Evolutionary conservation across 2,888 invertebrate species (phyloP).

Genomic region (Mesorhabditis belari): DNA sequence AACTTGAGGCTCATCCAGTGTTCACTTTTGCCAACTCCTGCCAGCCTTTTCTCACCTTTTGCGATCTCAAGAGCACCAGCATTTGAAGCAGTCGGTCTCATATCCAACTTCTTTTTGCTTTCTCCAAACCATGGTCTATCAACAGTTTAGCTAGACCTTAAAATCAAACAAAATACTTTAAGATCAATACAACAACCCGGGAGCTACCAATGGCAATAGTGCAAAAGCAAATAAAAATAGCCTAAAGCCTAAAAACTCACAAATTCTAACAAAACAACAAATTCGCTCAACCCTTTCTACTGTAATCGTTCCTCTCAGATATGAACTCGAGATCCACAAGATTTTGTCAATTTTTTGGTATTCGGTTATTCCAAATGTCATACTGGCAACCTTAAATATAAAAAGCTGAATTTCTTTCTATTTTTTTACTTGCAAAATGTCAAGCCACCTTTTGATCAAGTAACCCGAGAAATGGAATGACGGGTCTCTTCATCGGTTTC

Average conservation of each 20-base stretch:
- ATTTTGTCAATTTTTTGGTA: background rate
- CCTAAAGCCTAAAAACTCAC: too few species aligned
- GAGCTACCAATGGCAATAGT: background rate
- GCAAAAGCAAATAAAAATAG: too few species aligned
- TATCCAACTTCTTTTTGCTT: background rate
- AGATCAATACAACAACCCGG: background rate
- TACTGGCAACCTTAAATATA: background rate
- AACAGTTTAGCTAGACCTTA: background rate
- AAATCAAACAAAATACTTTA: background rate
- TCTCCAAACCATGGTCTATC: background rate
- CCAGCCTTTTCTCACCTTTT: background rate
- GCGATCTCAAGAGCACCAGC: background rate
- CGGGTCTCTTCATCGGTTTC: background rate
- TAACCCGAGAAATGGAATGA: background rate
- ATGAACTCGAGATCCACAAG: background rate
- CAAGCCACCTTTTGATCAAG: background rate
- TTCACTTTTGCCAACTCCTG: too few species aligned
- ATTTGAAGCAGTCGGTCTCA: background rate
- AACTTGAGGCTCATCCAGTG: too few species aligned
- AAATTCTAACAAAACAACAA: too few species aligned
- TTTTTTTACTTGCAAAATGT: background rate
- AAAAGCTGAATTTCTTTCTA: background rate
- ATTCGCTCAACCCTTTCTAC: background rate
- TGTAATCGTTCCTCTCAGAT: background rate
- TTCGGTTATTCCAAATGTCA: background rate